phyloP scores from a whole-genome alignment of 2,113 vertebrate species.

The Junco hyemalis region DNA sequence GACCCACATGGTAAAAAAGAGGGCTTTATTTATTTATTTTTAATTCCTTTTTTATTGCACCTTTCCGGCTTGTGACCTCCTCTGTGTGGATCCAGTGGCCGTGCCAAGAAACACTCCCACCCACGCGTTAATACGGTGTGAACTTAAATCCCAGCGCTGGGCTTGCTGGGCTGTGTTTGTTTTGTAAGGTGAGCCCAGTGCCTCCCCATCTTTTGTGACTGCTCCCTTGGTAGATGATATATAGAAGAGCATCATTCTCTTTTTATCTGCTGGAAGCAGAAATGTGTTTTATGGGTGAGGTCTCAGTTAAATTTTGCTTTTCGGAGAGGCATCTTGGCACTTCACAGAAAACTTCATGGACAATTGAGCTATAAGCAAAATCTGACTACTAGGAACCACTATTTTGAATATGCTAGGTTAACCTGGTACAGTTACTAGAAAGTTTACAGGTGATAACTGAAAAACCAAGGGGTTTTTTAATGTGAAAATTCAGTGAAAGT shows the following conservation, averaged over 20 bases:
- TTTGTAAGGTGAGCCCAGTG: neutral
- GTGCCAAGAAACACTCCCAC: conserved; percentile 21
- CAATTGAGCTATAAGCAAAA: neutral
- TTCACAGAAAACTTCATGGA: neutral
- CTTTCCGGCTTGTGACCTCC: neutral
- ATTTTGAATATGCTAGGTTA: neutral
- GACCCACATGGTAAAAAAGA: conserved; percentile 81
- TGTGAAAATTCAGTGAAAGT: neutral
- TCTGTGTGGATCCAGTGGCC: neutral
- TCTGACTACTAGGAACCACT: neutral
- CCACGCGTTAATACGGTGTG: neutral
- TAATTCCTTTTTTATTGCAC: conserved; percentile 31
- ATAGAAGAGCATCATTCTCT: neutral
- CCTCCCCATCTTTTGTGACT: neutral
- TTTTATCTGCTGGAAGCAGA: neutral
- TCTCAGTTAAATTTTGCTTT: neutral
- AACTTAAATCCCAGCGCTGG: neutral
- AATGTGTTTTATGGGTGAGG: neutral
- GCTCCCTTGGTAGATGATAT: neutral
- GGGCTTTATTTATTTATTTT: neutral
- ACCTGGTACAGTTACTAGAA: neutral
- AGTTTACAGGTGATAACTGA: neutral
- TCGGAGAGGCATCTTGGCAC: accelerated
- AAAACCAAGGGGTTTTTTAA: neutral
- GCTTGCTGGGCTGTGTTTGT: neutral